Conservation (phyloP, 2,797 vertebrate genomes). For the Myiothlypis chrysogaster region DNA sequence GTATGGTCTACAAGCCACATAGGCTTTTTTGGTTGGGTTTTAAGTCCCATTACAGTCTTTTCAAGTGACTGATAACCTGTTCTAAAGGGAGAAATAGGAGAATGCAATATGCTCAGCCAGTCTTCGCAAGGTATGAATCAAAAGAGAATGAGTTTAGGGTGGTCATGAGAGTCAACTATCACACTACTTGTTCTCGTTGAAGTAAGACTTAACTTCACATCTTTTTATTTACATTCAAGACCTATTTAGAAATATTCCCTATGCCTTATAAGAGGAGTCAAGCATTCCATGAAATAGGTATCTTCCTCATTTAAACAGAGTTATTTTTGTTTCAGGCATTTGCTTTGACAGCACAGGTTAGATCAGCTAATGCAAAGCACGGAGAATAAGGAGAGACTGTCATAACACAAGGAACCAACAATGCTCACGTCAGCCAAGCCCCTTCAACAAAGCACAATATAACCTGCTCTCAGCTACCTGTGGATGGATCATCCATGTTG, state of each 20-base stretch:
- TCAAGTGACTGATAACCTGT: background rate
- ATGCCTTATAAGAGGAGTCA: background rate
- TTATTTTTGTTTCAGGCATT: conserved; percentile 13
- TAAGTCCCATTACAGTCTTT: background rate
- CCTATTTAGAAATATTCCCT: background rate
- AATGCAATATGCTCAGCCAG: background rate
- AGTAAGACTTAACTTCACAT: background rate
- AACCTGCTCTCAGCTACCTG: background rate
- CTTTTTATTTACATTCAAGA: background rate
- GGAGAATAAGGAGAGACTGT: background rate
- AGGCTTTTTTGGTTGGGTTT: background rate
- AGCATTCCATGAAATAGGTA: background rate
- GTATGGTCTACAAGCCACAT: background rate
- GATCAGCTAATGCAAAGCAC: background rate
- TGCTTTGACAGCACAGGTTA: background rate
- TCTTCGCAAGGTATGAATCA: background rate
- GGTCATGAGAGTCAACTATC: background rate
- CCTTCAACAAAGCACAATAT: background rate
- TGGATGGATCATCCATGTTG: background rate
- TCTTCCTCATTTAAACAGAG: background rate
- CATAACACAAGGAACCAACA: background rate
- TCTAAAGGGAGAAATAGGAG: background rate
- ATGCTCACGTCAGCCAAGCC: background rate
- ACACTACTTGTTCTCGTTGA: background rate
- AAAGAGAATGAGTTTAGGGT: background rate